phyloP scores from a whole-genome alignment of 2,797 vertebrate genomes.

The Xenops minutus region DNA sequence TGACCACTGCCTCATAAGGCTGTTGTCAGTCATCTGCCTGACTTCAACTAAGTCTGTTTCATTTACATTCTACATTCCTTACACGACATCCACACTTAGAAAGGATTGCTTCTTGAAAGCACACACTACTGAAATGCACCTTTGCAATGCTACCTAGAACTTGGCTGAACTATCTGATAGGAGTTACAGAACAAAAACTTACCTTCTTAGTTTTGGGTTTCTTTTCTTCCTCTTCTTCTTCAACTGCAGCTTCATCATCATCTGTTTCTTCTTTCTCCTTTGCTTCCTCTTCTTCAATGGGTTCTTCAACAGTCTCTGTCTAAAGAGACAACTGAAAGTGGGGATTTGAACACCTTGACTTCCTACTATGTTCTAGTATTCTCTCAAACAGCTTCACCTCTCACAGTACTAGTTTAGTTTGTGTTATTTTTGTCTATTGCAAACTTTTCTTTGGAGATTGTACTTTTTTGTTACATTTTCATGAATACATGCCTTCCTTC shows the following conservation, averaged over 20 bases:
- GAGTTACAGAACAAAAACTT: not conserved
- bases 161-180: accelerated
- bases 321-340: slow-evolving; percentile 27
- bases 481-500: not conserved
- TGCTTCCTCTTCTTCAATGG: slow-evolving; percentile 91
- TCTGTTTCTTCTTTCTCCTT: slow-evolving; percentile 85
- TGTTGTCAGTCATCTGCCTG: not conserved
- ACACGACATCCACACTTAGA: not conserved
- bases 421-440: not conserved
- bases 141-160: not conserved
- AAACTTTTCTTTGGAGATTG: not conserved
- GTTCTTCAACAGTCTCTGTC: slow-evolving; percentile 97
- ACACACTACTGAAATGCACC: not conserved
- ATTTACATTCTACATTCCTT: not conserved
- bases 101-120: not conserved
- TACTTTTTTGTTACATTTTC: not conserved
- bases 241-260: slow-evolving; percentile 94
- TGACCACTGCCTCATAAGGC: not conserved
- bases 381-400: not conserved
- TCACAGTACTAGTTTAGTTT: not conserved
- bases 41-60: not conserved
- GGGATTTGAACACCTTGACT: not conserved
- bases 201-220: slow-evolving; percentile 98
- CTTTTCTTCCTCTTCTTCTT: slow-evolving; percentile 93
- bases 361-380: not conserved